Conservation (phyloP, 2,113 vertebrate genomes). For the Furnarius figulus region DNA sequence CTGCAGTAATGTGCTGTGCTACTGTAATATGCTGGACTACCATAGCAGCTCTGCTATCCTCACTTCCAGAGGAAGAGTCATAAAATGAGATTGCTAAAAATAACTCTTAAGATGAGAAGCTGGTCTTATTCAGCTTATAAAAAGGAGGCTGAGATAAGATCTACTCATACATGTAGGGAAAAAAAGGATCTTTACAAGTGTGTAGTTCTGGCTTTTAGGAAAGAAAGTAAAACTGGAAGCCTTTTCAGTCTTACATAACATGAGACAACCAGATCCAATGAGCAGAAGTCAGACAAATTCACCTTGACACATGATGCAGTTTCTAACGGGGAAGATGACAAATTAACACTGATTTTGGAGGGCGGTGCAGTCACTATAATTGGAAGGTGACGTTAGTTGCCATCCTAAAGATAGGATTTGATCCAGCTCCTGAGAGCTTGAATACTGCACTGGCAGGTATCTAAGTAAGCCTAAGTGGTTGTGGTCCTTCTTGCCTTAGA, state of each 20-base stretch:
- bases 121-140: slow-evolving; percentile 24
- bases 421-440: slow-evolving; percentile 15
- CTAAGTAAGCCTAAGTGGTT: background rate
- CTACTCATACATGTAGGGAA: background rate
- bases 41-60: background rate
- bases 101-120: slow-evolving; percentile 39
- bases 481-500: background rate
- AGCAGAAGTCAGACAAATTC: slow-evolving; percentile 38
- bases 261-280: background rate
- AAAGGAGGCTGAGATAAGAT: slow-evolving; percentile 26
- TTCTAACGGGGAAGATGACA: slow-evolving; percentile 53
- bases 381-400: slow-evolving; percentile 44
- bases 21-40: slow-evolving; percentile 13
- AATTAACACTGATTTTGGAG: slow-evolving; percentile 63
- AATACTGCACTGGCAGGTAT: background rate
- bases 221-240: slow-evolving; percentile 24
- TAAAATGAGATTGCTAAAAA: slow-evolving; percentile 53
- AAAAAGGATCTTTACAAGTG: background rate
- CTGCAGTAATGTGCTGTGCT: background rate
- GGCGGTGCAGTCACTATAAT: slow-evolving; percentile 54
- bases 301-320: slow-evolving; percentile 52
- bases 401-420: slow-evolving; percentile 46
- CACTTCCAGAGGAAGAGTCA: slow-evolving; percentile 41
- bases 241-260: slow-evolving; percentile 11
- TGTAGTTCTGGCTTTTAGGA: slow-evolving; percentile 7